These are phyloP conservation scores for Callosobruchus maculatus DNA, from an alignment of 2,888 invertebrate genomes.

Conservation along the genomic window DNA sequence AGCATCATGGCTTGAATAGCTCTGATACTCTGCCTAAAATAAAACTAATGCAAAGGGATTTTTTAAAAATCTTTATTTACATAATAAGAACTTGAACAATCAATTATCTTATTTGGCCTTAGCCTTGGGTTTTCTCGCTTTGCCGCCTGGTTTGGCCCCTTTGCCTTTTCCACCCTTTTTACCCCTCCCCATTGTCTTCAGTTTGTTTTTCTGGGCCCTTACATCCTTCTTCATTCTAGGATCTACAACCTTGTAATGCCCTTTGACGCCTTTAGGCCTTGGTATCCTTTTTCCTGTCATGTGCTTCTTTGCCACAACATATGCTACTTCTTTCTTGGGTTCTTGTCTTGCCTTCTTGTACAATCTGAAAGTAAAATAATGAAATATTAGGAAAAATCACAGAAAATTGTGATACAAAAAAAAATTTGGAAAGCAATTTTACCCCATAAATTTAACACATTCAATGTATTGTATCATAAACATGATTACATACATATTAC, in stretches of 20 bases:
- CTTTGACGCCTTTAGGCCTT: slow-evolving; percentile 85
- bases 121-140: not conserved
- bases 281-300: slow-evolving; percentile 70
- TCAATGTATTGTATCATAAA: too few relatives aligned
- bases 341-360: slow-evolving; percentile 86
- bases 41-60: not conserved
- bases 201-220: slow-evolving; percentile 58
- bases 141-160: not conserved
- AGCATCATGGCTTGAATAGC: too few relatives aligned
- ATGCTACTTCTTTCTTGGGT: slow-evolving; percentile 86
- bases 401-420: not conserved
- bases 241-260: slow-evolving; percentile 93
- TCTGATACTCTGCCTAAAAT: too few relatives aligned
- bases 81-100: not conserved
- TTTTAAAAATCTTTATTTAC: not conserved
- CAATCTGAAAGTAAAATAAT: slow-evolving; percentile 57
- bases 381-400: not conserved
- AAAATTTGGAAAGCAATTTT: too few relatives aligned
- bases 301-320: slow-evolving; percentile 91
- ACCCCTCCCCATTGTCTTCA: slow-evolving; percentile 36
- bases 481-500: too few relatives aligned
- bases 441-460: too few relatives aligned
- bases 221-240: slow-evolving; percentile 93
- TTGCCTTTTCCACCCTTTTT: slow-evolving; percentile 35
- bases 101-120: not conserved